Percentiles rank a stretch among this genome's conserved stretches.
Evolutionary conservation across 1,140 invertebrate species (phyloP).

Genomic region (Scaptomyza montana): DNA sequence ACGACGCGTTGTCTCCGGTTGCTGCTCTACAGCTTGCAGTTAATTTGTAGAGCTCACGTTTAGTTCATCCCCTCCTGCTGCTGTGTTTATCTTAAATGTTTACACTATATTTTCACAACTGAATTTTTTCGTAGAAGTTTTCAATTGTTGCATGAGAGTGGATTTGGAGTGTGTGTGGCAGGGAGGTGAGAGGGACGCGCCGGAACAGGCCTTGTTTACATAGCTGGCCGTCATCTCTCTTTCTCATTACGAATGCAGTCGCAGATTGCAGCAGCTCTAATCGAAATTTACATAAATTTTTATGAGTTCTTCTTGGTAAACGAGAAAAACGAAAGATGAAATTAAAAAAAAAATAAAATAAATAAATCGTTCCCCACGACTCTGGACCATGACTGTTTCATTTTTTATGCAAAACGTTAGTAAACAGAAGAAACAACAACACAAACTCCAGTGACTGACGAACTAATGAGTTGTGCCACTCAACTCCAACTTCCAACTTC

Average conservation of each 20-base stretch:
- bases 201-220: constrained; percentile 52
- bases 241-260: constrained; percentile 74
- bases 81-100: constrained; percentile 72
- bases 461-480: constrained; percentile 52
- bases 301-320: constrained; percentile 62
- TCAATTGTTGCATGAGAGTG: constrained; percentile 66
- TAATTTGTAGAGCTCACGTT: constrained; percentile 71
- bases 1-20: constrained; percentile 64
- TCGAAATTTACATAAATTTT: constrained; percentile 79
- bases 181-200: background rate
- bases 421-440: constrained; percentile 59
- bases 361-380: constrained; percentile 13
- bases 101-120: constrained; percentile 73
- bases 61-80: background rate
- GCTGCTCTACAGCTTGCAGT: constrained; percentile 14
- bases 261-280: constrained; percentile 71
- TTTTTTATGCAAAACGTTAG: constrained; percentile 74
- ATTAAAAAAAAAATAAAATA: constrained; percentile 6
- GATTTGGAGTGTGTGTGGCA: constrained; percentile 44
- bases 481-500: constrained; percentile 10
- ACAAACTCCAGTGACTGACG: constrained; percentile 35
- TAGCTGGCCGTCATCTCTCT: constrained; percentile 49
- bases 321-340: constrained; percentile 18
- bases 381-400: constrained; percentile 62
- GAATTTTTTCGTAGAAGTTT: constrained; percentile 74